These are phyloP conservation scores for Drosophila nr. fundita DNA, from an alignment of 2,888 invertebrate species.

Conservation along the genomic window DNA sequence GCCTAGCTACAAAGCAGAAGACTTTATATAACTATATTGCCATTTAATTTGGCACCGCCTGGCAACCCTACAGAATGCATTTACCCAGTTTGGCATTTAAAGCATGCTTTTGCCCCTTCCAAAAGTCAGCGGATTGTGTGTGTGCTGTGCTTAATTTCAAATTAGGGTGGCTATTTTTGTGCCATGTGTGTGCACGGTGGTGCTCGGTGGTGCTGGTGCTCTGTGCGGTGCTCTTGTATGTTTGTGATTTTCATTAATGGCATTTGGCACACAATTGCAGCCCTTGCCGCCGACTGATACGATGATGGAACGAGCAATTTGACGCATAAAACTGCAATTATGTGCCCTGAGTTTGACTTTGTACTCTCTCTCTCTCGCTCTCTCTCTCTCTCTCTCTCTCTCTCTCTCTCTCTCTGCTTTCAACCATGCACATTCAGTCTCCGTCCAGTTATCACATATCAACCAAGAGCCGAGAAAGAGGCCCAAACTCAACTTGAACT, in stretches of 20 bases:
- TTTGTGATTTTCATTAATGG: conserved; percentile 76
- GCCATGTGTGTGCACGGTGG: conserved; percentile 59
- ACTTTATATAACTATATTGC: conserved; percentile 44
- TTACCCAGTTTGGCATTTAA: conserved; percentile 13
- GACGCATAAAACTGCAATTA: conserved; percentile 64
- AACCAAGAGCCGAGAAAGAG: conserved; percentile 24
- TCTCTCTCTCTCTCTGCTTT: background rate
- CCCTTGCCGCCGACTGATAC: conserved; percentile 11
- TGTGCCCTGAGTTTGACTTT: conserved; percentile 56
- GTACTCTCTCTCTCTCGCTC: conserved; percentile 19
- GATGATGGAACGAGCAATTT: conserved; percentile 43
- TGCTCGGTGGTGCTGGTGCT: conserved; percentile 6
- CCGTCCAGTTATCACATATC: conserved; percentile 57
- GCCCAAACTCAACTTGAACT: conserved; percentile 3
- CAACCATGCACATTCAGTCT: background rate
- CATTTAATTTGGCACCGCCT: conserved; percentile 32
- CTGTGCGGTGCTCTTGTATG: conserved; percentile 30
- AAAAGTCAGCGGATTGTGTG: background rate
- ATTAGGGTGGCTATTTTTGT: conserved; percentile 72
- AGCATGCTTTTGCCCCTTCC: conserved; percentile 20
- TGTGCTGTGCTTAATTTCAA: conserved; percentile 59
- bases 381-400: too few species aligned
- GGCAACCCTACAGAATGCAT: conserved; percentile 51
- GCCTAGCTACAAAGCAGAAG: conserved; percentile 1
- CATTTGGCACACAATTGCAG: conserved; percentile 68